Base-by-base conservation (phyloP, 2,113 vertebrate genomes). In the Labeo catla region DNA sequence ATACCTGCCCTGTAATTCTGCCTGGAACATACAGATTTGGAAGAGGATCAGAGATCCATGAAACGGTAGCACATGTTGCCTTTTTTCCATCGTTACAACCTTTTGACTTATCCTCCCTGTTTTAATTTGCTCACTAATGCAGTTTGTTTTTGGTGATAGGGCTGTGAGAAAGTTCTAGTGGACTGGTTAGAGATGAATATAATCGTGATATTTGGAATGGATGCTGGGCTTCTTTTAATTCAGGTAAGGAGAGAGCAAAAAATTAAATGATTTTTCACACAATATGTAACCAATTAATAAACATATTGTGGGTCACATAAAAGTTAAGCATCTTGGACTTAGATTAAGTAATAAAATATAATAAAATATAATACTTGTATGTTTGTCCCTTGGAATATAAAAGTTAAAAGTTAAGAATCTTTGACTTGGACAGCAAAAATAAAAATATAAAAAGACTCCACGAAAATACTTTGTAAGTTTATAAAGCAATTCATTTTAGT, bases 151-250 rank as follows among this genome's bases (percentile, higher is more conserved):
- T 47, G 49, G 15, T 11, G 23, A 6, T 81, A 95, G 94, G 91
- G 92, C 15, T 95, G 94, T 68, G 54, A 76, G 9, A 0, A 52
- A 19, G 57, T n/a, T 28, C 70, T 94, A 5, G 16, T 0, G 3
- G 47, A 76, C 50, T 94, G 93, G 94, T 87, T 94, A 81, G 23
- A 86, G 61, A 70, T 83, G 2, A 95, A 94, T 61, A 8, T 81
- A 0, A 2, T 91, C 43, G 89, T 92, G 1, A 87, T 94, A 21
- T 0, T 91, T 0, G 77, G 73, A 21, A 93, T 94, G 92, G 91
- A 84, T 3, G 0, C 88, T 7, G 36, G 87, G 10, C 90, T 95
- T 47, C 23, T 94, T 0, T 0, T 93, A 1, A 70, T 93, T 39
- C 91, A 95, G 93, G 93, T 94, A 91, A 83, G 54, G 36, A 81